Percentiles rank a stretch among this genome's conserved stretches.
These are phyloP conservation scores for Portevinia maculata DNA, from an alignment of 2,888 invertebrate species.

Conservation along the genomic window DNA sequence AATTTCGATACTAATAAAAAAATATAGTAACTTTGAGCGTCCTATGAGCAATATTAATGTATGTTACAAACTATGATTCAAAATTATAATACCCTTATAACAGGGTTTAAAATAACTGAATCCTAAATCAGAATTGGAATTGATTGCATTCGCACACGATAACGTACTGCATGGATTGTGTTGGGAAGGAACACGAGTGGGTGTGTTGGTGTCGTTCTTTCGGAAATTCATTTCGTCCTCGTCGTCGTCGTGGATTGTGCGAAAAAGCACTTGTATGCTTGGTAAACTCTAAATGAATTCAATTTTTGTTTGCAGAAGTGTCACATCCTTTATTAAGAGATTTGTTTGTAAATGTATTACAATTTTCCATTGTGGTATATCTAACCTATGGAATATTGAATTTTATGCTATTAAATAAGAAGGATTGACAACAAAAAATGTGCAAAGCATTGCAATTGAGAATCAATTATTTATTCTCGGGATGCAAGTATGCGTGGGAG, in stretches of 20 bases:
- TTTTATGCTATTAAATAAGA: background rate
- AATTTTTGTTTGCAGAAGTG: conserved; percentile 26
- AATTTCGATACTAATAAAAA: no score
- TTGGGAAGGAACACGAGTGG: background rate
- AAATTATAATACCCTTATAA: no score
- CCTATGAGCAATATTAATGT: no score
- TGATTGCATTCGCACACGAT: conserved; percentile 66
- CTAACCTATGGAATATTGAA: conserved; percentile 22
- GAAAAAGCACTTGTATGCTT: conserved; percentile 1
- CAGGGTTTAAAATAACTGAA: conserved; percentile 51
- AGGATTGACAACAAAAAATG: background rate
- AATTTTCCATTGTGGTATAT: background rate
- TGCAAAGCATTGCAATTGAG: conserved; percentile 11
- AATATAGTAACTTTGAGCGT: no score
- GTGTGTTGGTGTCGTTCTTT: background rate
- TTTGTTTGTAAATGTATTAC: conserved; percentile 34
- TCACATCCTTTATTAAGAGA: conserved; percentile 23
- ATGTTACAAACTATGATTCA: no score
- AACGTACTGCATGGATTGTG: conserved; percentile 15
- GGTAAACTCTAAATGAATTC: conserved; percentile 4
- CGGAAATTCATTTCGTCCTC: conserved; percentile 8
- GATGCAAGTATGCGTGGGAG: conserved; percentile 4
- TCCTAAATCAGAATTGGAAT: conserved; percentile 67
- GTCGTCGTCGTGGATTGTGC: conserved; percentile 9
- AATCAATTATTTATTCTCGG: conserved; percentile 11